These are phyloP conservation scores for Brachyhypopomus occidentalis DNA, from an alignment of 2,113 vertebrate species.

Conservation along the genomic window DNA sequence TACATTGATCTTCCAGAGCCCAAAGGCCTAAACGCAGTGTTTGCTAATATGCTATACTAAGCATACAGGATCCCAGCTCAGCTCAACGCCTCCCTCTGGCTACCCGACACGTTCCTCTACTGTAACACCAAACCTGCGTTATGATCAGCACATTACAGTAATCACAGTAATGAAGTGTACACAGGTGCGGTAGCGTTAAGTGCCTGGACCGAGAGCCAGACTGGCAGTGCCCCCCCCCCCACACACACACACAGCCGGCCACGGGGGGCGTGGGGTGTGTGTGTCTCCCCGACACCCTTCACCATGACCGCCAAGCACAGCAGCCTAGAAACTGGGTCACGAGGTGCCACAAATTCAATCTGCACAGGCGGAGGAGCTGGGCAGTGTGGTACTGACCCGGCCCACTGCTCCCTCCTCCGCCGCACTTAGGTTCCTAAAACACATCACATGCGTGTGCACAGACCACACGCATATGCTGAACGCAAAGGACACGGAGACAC, in stretches of 20 bases:
- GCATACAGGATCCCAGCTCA: conserved; percentile 55
- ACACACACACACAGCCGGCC: conserved; percentile 5
- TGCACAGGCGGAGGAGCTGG: conserved; percentile 43
- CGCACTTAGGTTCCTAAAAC: conserved; percentile 42
- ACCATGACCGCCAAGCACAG: conserved; percentile 54
- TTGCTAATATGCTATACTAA: conserved; percentile 71
- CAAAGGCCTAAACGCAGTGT: conserved; percentile 72
- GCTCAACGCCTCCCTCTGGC: conserved; percentile 33
- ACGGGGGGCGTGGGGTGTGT: too few relatives aligned
- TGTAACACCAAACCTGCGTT: conserved; percentile 39
- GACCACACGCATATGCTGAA: conserved; percentile 18
- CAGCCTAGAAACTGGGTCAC: conserved; percentile 54
- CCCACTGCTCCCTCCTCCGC: conserved; percentile 39
- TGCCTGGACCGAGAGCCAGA: conserved; percentile 29
- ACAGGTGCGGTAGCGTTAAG: conserved; percentile 32
- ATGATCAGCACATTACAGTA: conserved; percentile 48
- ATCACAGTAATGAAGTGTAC: conserved; percentile 50
- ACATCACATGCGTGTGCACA: conserved; percentile 27
- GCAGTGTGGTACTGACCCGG: conserved; percentile 50
- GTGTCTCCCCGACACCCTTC: conserved; percentile 56
- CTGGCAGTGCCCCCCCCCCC: conserved; percentile 26
- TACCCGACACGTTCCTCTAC: conserved; percentile 6
- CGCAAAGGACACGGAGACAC: background rate
- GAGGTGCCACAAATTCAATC: conserved; percentile 55
- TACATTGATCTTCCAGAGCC: conserved; percentile 70